phyloP scores from a whole-genome alignment of 1,140 invertebrate species.

The Cyrtorhinus lividipennis region DNA sequence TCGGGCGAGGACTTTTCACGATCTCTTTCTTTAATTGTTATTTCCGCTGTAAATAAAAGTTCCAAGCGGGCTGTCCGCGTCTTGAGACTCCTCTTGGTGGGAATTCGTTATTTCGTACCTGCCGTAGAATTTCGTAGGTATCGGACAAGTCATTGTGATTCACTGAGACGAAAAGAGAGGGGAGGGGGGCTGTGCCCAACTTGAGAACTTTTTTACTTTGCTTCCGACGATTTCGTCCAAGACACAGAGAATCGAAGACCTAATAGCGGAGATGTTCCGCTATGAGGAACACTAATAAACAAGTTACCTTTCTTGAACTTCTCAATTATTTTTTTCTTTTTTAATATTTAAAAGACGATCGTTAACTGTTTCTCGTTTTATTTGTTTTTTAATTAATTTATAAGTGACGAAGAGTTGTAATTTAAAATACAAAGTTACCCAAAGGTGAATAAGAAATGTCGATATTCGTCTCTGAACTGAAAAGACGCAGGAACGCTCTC shows the following conservation, averaged over 20 bases:
- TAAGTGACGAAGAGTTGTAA: neutral
- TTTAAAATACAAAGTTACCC: neutral
- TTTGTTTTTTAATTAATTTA: neutral
- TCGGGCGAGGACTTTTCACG: conserved; percentile 5
- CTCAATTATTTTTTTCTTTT: neutral
- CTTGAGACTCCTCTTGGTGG: too few relatives aligned
- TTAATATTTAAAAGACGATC: neutral
- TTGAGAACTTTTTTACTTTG: neutral
- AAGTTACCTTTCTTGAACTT: neutral
- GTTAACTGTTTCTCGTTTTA: neutral
- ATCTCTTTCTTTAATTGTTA: neutral
- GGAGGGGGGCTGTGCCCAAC: neutral
- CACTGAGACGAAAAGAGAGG: neutral
- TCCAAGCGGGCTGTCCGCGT: too few relatives aligned
- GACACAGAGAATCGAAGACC: neutral
- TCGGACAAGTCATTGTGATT: neutral
- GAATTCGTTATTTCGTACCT: too few relatives aligned
- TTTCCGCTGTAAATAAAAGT: neutral
- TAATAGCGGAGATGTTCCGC: neutral
- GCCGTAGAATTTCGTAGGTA: too few relatives aligned
- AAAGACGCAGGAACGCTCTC: conserved; percentile 5
- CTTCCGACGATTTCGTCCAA: neutral
- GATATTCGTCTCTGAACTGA: neutral
- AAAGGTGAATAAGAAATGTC: neutral
- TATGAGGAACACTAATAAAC: neutral